These are phyloP conservation scores for Rhinophrynus dorsalis DNA, from an alignment of 2,797 vertebrate genomes.

Conservation along the genomic window DNA sequence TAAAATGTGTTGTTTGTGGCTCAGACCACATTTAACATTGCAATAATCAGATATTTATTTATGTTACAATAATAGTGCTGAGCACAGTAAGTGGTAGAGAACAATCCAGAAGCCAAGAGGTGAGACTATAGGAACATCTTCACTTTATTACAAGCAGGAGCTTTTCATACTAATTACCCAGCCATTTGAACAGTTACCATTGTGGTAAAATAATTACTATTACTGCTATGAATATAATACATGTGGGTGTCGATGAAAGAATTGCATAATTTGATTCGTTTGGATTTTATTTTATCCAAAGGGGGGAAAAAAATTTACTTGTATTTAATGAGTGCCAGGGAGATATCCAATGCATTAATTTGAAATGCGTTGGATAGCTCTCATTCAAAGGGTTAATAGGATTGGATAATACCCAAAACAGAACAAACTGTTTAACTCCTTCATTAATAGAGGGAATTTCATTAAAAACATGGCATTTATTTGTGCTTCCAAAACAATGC, in stretches of 20 bases:
- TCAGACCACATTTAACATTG: conserved; percentile 8
- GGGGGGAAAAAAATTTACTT: too few species aligned
- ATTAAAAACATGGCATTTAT: too few species aligned
- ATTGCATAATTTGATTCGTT: neutral
- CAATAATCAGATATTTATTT: conserved; percentile 35
- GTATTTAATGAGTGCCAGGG: too few species aligned
- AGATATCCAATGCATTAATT: too few species aligned
- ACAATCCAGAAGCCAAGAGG: conserved; percentile 26
- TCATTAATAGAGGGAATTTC: too few species aligned
- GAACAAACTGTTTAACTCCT: too few species aligned
- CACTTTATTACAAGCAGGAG: neutral
- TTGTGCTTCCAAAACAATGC: too few species aligned
- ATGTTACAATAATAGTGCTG: conserved; percentile 14
- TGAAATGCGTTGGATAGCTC: too few species aligned
- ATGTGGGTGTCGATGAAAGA: neutral
- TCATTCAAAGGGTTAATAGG: too few species aligned
- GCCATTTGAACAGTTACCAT: conserved; percentile 16
- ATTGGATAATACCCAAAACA: too few species aligned
- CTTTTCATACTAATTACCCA: conserved; percentile 7
- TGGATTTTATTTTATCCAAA: too few species aligned
- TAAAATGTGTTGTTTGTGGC: conserved; percentile 16
- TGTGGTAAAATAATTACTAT: conserved; percentile 22
- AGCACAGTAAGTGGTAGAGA: conserved; percentile 19
- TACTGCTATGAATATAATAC: neutral
- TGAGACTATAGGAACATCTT: conserved; percentile 12